Conservation (phyloP, 37 sponge, comb jelly and placozoan genomes). For the Crambe crambe region DNA sequence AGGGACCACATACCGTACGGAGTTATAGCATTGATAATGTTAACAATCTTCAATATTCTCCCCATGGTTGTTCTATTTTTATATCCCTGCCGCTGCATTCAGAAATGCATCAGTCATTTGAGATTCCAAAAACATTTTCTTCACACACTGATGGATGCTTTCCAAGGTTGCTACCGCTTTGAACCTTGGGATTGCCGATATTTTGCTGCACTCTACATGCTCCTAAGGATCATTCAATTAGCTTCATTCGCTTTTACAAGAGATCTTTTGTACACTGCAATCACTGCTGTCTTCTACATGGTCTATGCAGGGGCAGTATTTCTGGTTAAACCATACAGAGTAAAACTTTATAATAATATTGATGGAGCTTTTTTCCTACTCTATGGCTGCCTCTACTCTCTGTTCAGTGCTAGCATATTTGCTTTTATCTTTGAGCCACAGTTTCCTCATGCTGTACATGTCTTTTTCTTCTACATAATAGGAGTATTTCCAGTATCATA, state of each 20-base stretch:
- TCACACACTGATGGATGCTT: slow-evolving; percentile 14
- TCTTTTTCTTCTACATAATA: neutral
- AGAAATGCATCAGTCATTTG: neutral
- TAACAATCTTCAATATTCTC: neutral
- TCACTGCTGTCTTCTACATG: neutral
- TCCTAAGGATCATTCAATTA: slow-evolving; percentile 3
- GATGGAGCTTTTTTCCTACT: neutral
- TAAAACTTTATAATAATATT: neutral
- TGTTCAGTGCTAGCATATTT: neutral
- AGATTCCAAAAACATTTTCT: neutral
- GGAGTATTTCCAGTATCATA: neutral
- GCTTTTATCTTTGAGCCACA: neutral
- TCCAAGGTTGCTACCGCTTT: neutral
- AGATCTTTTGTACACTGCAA: neutral
- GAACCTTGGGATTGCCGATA: neutral
- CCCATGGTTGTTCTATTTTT: slow-evolving; percentile 8
- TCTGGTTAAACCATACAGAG: neutral
- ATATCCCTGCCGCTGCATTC: slow-evolving; percentile 15
- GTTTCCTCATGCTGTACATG: neutral
- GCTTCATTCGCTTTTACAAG: neutral
- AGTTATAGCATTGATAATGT: neutral
- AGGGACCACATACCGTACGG: slow-evolving; percentile 17
- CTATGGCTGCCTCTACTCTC: neutral
- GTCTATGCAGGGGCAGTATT: neutral
- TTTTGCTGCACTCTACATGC: neutral